Evolutionary conservation across 2,888 invertebrate genomes (phyloP).

Genomic region (Lasioglossum vierecki): DNA sequence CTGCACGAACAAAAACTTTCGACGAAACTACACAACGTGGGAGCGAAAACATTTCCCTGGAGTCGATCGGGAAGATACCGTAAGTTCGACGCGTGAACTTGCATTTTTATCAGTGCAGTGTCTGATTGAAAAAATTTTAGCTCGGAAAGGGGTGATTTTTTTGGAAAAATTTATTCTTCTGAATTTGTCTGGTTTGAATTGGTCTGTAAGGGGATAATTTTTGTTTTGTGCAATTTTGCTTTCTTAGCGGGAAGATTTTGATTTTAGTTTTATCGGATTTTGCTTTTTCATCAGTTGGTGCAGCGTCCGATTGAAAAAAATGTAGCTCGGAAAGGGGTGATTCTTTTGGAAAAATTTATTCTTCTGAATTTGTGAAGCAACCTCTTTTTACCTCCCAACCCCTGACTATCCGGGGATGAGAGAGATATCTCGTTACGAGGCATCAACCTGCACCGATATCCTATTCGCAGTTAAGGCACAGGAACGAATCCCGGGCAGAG

Average conservation of each 20-base stretch:
- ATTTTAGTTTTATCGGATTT: neutral
- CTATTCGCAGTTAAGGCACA: neutral
- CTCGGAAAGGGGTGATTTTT: neutral
- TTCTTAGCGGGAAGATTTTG: no score
- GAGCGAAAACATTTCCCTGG: neutral
- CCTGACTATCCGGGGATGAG: slow-evolving; percentile 31
- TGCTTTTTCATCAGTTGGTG: neutral
- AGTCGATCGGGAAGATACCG: neutral
- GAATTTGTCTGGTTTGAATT: neutral
- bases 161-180: neutral
- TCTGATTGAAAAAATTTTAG: neutral
- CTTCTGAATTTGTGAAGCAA: neutral
- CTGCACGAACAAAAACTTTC: neutral
- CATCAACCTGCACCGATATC: neutral
- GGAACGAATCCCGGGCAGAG: neutral
- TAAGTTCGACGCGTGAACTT: neutral
- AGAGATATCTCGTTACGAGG: slow-evolving; percentile 6
- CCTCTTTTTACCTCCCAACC: slow-evolving; percentile 15
- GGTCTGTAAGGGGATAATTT: no score
- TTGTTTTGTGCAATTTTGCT: neutral
- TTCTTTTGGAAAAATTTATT: neutral
- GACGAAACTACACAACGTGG: neutral
- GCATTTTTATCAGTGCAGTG: neutral
- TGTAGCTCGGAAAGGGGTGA: no score
- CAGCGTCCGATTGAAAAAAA: neutral